Evolutionary conservation across 2,797 vertebrate genomes (phyloP), one percentile per base, ranked within the genome.

Genomic region (Manis crassicaudata): DNA sequence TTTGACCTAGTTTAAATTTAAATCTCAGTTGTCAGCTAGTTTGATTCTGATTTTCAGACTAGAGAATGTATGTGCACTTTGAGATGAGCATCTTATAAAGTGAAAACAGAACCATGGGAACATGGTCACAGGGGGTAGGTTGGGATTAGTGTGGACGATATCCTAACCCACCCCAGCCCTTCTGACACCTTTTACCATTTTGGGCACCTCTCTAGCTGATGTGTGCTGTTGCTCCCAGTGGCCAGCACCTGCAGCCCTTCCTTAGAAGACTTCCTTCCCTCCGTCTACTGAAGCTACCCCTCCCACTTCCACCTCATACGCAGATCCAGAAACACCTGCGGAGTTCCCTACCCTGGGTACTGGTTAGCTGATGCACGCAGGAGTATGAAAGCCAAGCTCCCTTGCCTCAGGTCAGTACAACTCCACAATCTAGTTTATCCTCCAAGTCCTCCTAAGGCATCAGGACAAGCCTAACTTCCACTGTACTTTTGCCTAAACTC

Each of bases 131-230:
- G 40, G 32, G 23, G 77, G 32, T 17, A 58, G 70, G 50, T n/a
- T 46, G 29, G 17, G 27, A 29, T n/a, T 27, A 13, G 8, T 32
- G 50, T 46, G 27, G 73, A 87, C 54, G 58, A 23, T 20, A 29
- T 14, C 2, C 0, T 20, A 13, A 50, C 18, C 25, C n/a, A 2
- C 13, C 20, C 3, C 46, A 18, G 25, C 50, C 50, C 32, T 8
- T 32, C 5, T 17, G 16, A 46, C 29, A 23, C 32, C 40, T 81
- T 54, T n/a, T 25, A 21, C 50, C 29, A 40, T 50, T 68, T 25
- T 46, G 37, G 56, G 35, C 1, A 56, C 46, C 25, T 73, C 58
- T 95, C 18, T 73, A 29, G 17, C 6, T 76, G 50, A 27, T 8
- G 25, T 25, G 25, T 60, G 32, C 37, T 75, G 46, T 58, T 73